These are phyloP conservation scores for Halichondria panicea DNA, from an alignment of 37 sponge, comb jelly and placozoan genomes.

Conservation along the genomic window DNA sequence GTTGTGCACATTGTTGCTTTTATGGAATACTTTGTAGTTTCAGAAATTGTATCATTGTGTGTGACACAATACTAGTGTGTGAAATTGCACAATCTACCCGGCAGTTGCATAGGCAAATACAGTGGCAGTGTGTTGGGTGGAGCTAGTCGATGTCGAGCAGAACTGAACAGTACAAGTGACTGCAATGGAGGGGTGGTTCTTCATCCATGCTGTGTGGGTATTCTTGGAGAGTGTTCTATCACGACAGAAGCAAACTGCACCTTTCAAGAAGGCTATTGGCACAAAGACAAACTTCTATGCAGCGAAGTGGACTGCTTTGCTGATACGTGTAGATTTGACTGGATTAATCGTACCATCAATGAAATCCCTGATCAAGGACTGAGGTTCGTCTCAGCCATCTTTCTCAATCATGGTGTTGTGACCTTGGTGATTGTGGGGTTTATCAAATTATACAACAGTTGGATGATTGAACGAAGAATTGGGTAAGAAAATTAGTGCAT, in stretches of 20 bases:
- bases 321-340: slow-evolving; percentile 33
- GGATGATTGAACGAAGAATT: slow-evolving; percentile 76
- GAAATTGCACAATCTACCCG: background rate
- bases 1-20: background rate
- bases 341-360: slow-evolving; percentile 6
- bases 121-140: slow-evolving; percentile 48
- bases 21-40: background rate
- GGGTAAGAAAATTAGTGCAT: slow-evolving; percentile 22
- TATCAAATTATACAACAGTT: slow-evolving; percentile 69
- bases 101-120: slow-evolving; percentile 10
- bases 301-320: slow-evolving; percentile 65
- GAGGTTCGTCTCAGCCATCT: slow-evolving; percentile 79
- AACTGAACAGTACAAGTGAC: slow-evolving; percentile 14
- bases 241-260: slow-evolving; percentile 78
- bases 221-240: slow-evolving; percentile 78
- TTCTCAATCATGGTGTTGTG: slow-evolving; percentile 81
- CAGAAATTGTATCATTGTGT: too few relatives aligned
- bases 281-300: slow-evolving; percentile 71
- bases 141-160: slow-evolving; percentile 38
- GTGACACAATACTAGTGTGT: background rate
- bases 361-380: slow-evolving; percentile 66
- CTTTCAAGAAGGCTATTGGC: slow-evolving; percentile 73
- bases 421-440: slow-evolving; percentile 59
- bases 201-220: slow-evolving; percentile 85
- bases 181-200: slow-evolving; percentile 63